Base-by-base conservation (phyloP, 2,888 invertebrate species). In the Lepeophtheirus nordmannii region DNA sequence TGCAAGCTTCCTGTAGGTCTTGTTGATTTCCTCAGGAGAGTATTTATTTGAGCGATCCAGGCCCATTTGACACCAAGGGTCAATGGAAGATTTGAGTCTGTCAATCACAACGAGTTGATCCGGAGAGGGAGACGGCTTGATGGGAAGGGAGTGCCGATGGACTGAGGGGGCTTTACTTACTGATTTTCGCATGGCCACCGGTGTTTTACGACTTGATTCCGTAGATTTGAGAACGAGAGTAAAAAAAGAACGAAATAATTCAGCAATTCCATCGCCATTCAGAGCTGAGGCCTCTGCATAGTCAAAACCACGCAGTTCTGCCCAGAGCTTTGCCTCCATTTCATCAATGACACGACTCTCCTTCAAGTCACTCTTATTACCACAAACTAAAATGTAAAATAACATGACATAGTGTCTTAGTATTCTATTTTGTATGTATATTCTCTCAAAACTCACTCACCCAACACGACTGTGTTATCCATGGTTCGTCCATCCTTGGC, bases 1-100 rank as follows among this genome's bases (percentile, higher is more conserved):
- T 0, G 77, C 77, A 40, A 78, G 71, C 67, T 72, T 71, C 62
- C 76, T 71, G 71, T 77, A 77, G 0, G 76, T 74, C 68, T 73
- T 73, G 71, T 76, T 77, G 10, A 77, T 73, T 63, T 78, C 76
- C 58, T 77, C 76, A 41, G 64, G 68, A 41, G 37, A 58, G 38
- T 65, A 68, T 5, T 2, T 2, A 7, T 2, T 30, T 10, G 65
- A 65, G 12, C 56, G 66, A 17, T 56, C 37, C 20, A 67, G 20
- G 10, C 67, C 67, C 38, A 67, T 38, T 58, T 67, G 59, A n/a
- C 56, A 39, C 57, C 59, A 67, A 22, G 63, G 58, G 62, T 67
- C 56, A n/a, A 53, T 40, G 2, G 58, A 60, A 1, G 22, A 38
- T 10, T 56, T 22, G 37, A 67, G 61, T 10, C 68, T 7, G 17